phyloP scores from a whole-genome alignment of 2,113 vertebrate species.

The Ictidomys tridecemlineatus region DNA sequence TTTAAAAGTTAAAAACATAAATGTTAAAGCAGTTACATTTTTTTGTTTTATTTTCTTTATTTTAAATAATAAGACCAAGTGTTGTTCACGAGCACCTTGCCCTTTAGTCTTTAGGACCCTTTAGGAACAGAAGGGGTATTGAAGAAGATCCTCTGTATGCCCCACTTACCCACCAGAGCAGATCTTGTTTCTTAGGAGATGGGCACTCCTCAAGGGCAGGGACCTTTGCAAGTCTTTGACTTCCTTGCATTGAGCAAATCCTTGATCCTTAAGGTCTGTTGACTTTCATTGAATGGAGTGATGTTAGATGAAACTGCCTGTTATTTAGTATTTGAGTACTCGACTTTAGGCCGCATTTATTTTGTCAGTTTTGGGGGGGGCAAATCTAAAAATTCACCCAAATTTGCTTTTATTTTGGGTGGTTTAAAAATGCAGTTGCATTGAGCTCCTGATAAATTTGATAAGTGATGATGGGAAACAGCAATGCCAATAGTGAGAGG shows the following conservation, averaged over 20 bases:
- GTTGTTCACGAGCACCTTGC: background rate
- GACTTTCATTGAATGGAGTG: background rate
- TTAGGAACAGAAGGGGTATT: background rate
- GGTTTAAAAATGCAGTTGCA: background rate
- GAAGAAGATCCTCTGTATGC: background rate
- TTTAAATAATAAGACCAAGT: constrained; percentile 38
- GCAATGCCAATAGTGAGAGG: background rate
- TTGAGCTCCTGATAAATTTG: constrained; percentile 5
- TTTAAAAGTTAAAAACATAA: background rate
- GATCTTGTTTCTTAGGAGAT: background rate
- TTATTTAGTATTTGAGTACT: background rate
- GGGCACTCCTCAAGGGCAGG: background rate
- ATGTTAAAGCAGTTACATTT: background rate
- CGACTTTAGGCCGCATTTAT: background rate
- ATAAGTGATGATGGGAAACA: constrained; percentile 5
- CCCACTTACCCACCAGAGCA: background rate
- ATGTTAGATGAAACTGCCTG: background rate
- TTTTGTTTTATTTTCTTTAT: background rate
- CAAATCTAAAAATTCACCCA: background rate
- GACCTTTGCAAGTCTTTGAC: background rate
- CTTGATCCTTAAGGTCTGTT: background rate
- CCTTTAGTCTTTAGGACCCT: background rate
- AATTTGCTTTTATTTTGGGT: background rate
- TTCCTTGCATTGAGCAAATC: background rate
- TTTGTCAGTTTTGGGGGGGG: constrained; percentile 31